Conservation (phyloP, 2,888 invertebrate genomes). For the Metacarcinus magister region DNA sequence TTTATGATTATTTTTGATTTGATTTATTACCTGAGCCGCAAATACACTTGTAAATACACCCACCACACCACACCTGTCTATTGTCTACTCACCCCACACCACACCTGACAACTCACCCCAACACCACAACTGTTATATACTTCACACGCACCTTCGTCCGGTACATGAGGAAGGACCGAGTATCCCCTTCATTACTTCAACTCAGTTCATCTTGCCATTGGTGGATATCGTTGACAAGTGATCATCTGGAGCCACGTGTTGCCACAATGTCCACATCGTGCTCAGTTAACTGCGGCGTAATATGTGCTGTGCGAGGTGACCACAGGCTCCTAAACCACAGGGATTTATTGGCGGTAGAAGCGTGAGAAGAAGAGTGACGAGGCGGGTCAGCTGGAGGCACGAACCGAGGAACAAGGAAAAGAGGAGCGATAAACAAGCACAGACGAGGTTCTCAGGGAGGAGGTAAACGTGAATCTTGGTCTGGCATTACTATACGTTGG, state of each 20-base stretch:
- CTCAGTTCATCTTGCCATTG: neutral
- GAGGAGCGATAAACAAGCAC: neutral
- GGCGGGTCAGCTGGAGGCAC: neutral
- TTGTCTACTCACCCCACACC: neutral
- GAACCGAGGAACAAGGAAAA: neutral
- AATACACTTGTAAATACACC: neutral
- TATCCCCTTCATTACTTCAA: neutral
- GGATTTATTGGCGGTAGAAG: neutral
- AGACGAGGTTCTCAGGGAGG: neutral
- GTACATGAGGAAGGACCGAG: no score
- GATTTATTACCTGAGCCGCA: neutral
- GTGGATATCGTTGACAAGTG: neutral
- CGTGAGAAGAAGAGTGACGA: conserved; percentile 18
- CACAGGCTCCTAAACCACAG: neutral
- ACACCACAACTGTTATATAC: no score
- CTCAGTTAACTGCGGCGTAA: neutral
- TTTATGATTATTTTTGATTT: neutral
- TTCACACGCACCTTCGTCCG: no score
- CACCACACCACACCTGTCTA: neutral
- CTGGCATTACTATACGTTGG: neutral
- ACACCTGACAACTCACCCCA: no score
- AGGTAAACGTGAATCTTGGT: neutral
- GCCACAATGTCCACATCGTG: neutral
- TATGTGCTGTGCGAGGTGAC: neutral
- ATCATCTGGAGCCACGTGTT: neutral